phyloP scores from a whole-genome alignment of 2,113 vertebrate species.

The Dryoscopus gambensis region DNA sequence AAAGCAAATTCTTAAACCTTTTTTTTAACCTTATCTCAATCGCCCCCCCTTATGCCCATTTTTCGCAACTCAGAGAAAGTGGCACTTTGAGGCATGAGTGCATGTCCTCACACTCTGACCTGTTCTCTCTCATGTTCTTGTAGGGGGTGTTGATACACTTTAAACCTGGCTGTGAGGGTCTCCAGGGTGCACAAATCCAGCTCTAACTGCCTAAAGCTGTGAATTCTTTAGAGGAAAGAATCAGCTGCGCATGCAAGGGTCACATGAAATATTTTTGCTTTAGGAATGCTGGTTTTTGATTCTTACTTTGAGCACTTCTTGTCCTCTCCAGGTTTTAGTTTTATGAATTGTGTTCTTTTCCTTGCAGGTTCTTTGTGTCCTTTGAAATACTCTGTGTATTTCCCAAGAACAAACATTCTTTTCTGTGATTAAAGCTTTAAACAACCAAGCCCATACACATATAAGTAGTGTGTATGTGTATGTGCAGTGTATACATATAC shows the following conservation, averaged over 20 bases:
- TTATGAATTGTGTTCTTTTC: not conserved
- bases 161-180: not conserved
- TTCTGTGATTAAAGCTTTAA: not conserved
- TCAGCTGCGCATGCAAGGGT: not conserved
- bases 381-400: not conserved
- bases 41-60: rapidly evolving
- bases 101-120: not conserved
- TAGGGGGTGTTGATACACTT: not conserved
- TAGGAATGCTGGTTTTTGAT: not conserved
- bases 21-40: not conserved
- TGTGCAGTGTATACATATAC: not conserved
- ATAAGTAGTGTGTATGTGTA: not conserved
- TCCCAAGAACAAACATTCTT: not conserved
- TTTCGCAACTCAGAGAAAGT: not conserved
- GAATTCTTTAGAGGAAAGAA: not conserved
- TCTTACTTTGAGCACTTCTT: not conserved
- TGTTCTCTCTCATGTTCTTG: not conserved
- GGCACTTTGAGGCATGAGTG: not conserved
- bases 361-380: not conserved
- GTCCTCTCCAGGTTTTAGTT: not conserved
- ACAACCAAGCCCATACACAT: not conserved
- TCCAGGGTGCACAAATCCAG: not conserved
- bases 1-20: not conserved
- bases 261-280: not conserved
- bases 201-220: not conserved